A percentile compares a stretch with the other conserved stretches of the same genome.
phyloP scores from a whole-genome alignment of 2,113 vertebrate genomes.

The Zingel zingel region DNA sequence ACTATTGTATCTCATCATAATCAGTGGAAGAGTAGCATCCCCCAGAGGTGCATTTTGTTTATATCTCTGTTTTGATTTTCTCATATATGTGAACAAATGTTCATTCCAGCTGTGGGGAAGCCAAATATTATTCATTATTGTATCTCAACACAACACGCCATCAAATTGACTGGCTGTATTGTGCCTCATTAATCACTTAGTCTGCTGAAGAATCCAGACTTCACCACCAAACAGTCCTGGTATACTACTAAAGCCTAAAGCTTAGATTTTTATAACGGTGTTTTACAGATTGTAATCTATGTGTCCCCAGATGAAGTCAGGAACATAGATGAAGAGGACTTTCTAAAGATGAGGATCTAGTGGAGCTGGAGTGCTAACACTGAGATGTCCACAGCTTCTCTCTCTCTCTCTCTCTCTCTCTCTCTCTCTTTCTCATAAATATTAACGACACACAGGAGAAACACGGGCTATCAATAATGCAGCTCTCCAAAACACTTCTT shows the following conservation, averaged over 20 bases:
- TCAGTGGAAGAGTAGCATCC: not conserved
- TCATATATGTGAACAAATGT: slow-evolving; percentile 20
- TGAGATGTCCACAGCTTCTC: slow-evolving; percentile 12
- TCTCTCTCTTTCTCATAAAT: slow-evolving; percentile 55
- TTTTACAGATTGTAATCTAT: not conserved
- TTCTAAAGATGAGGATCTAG: slow-evolving; percentile 8
- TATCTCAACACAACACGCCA: slow-evolving; percentile 40
- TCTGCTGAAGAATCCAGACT: slow-evolving; percentile 45
- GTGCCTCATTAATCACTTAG: slow-evolving; percentile 56
- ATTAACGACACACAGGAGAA: slow-evolving; percentile 54
- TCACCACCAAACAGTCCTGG: slow-evolving; percentile 1
- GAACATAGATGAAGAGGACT: slow-evolving; percentile 8
- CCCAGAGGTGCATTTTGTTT: not conserved
- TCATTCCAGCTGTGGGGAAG: slow-evolving; percentile 30
- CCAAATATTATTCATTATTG: slow-evolving; percentile 30
- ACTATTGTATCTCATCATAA: slow-evolving; percentile 15
- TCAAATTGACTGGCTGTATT: slow-evolving; percentile 41
- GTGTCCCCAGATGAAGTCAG: not conserved
- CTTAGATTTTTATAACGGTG: slow-evolving; percentile 16
- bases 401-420: slow-evolving; percentile 5
- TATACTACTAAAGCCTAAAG: not conserved
- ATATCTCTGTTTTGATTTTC: slow-evolving; percentile 9
- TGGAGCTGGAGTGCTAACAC: not conserved
- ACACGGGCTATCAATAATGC: slow-evolving; percentile 62
- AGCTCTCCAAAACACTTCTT: slow-evolving; percentile 59